Evolutionary conservation across 2,797 vertebrate genomes (phyloP), one percentile per base, ranked within the genome.

Genomic region (Psittacula derbiana): DNA sequence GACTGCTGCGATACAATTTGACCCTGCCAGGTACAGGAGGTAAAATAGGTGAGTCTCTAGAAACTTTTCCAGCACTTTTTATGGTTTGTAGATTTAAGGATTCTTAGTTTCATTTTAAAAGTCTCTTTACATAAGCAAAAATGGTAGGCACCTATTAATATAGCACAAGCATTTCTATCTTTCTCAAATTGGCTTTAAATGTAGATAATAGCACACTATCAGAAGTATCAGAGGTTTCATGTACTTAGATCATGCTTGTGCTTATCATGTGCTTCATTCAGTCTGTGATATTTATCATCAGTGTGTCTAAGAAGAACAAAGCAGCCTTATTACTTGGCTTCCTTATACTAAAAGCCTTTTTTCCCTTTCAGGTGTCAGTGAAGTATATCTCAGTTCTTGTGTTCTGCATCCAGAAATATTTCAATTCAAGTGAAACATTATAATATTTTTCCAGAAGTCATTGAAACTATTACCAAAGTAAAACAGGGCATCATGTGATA

Each of bases 281-380:
- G 47, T 76, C 81, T 95, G 40, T 86, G 75, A 80, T 96, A 96
- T 95, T 96, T 97, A 97, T 94, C 44, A 11, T 80, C 80, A 80
- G 25, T 67, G 65, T 92, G 86, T 86, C 92, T 73, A 95, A 91
- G 88, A 94, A 97, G 92, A 97, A 94, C 55, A 97, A 98, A 97
- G 90, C 69, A 95, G 90, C n/a, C 66, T 78, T 83, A 95, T 96
- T 97, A 95, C 76, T 87, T 91, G 58, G 31, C 60, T 94, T 96
- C 50, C 75, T 93, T 96, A 82, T 38, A 94, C 62, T 95, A 94
- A 97, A 97, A 95, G 55, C n/a, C 41, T 61, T 83, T 71, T 90
- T 66, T 61, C 30, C 36, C 58, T 96, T 92, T 94, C 90, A 94
- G 96, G 93, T 89, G 85, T 83, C 86, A 95, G 60, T 81, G 73